Conservation (phyloP, 2,888 invertebrate species). For the Pristionchus japonicus region DNA sequence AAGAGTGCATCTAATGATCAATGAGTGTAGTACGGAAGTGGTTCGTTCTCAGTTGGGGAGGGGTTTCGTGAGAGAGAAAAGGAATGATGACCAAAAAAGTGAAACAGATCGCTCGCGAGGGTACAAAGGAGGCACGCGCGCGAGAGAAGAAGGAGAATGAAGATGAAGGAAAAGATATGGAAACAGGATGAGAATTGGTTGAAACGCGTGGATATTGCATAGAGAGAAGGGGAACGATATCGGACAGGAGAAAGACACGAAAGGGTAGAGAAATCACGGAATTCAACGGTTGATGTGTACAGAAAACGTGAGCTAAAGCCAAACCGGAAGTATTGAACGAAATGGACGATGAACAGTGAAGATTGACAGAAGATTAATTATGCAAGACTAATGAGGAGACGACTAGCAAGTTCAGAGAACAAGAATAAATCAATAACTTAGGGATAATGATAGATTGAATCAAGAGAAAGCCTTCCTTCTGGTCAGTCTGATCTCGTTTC, state of each 20-base stretch:
- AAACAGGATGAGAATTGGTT: constrained; percentile 28
- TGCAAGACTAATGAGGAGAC: neutral
- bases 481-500: constrained; percentile 64
- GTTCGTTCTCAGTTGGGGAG: neutral
- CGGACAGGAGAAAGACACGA: constrained; percentile 21
- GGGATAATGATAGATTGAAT: neutral
- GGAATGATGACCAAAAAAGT: constrained; percentile 29
- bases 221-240: neutral
- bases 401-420: neutral
- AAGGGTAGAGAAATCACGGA: constrained; percentile 8
- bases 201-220: constrained; percentile 6
- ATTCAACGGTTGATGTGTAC: neutral
- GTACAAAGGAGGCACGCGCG: constrained; percentile 33
- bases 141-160: neutral
- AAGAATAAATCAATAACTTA: neutral
- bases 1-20: neutral
- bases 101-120: neutral
- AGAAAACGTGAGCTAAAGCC: constrained; percentile 31
- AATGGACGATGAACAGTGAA: neutral
- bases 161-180: neutral
- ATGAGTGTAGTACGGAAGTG: neutral
- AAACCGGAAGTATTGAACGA: neutral
- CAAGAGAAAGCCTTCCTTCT: constrained; percentile 43
- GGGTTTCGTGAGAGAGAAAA: neutral
- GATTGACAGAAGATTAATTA: neutral